Conservation (phyloP, 2,113 vertebrate species). For the Suricata suricatta region DNA sequence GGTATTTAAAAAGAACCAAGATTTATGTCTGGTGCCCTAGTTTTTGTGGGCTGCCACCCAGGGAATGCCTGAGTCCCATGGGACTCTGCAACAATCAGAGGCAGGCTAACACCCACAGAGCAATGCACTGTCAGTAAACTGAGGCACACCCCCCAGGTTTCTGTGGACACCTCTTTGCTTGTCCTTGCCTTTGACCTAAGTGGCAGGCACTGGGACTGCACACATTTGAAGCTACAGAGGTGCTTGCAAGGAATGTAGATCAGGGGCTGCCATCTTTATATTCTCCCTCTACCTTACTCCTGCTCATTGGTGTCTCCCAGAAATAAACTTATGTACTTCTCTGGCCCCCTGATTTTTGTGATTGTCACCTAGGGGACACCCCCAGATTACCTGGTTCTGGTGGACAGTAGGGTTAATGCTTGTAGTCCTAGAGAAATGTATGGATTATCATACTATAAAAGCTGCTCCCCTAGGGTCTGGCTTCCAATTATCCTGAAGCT, state of each 20-base stretch:
- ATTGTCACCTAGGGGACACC: neutral
- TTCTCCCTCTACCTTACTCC: neutral
- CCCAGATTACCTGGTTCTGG: neutral
- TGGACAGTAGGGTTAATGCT: neutral
- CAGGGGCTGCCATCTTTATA: neutral
- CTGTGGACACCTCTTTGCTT: neutral
- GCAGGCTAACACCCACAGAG: neutral
- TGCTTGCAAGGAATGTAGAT: neutral
- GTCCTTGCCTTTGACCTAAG: neutral
- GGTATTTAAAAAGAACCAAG: neutral
- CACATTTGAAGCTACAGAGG: neutral
- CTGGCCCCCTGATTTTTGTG: neutral
- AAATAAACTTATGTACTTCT: neutral
- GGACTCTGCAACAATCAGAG: neutral
- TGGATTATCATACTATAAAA: neutral
- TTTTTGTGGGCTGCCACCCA: neutral
- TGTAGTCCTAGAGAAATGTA: neutral
- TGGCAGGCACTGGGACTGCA: neutral
- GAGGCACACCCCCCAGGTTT: neutral
- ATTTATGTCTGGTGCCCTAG: neutral
- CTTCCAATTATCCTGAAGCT: neutral
- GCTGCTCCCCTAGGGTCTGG: neutral
- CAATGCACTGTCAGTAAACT: neutral
- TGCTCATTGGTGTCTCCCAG: neutral
- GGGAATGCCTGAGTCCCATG: neutral